Evolutionary conservation across 2,113 vertebrate genomes (phyloP), one percentile per base, ranked within the genome.

Genomic region (Sinocyclocheilus grahami): DNA sequence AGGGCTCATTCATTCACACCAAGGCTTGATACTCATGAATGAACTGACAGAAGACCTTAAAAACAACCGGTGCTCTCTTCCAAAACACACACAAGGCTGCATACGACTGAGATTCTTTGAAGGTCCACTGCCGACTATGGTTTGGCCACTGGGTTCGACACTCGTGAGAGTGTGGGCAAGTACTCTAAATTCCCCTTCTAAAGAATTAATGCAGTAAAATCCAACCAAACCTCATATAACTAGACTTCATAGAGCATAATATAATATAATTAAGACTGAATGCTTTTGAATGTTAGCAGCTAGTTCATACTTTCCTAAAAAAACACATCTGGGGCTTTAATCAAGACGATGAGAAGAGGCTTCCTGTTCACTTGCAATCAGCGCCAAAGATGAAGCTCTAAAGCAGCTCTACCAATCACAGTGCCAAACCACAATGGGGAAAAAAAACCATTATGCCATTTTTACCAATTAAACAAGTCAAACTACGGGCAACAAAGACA

Each of bases 1-100:
- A 85, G 65, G 30, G 39, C 86, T 81, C 86, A 86, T 88, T 89
- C 77, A 84, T 71, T 89, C 84, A 82, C 48, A 78, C 85, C 86
- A 67, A 62, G 13, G 65, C 69, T 58, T 72, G 78, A 80, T 72
- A 76, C 16, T 67, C 85, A 81, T 85, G 69, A 89, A 86, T 84
- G 63, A 80, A 63, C 82, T 37, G 69, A 85, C 72, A 82, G 86
- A 55, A 55, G 51, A 58, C 37, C 5, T 79, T 67, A 79, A 77
- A 79, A 82, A 76, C 79, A 83, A 87, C 78, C 85, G 53, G 71
- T 20, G 13, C 30, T 3, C 10, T 42, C 62, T 78, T 85, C 89
- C 89, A 88, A 88, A 88, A 63, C 60, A 86, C 76, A 85, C 89
- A 89, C 85, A 65, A 78, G 48, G 33, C 71, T 65, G 65, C 39